Base-by-base conservation (phyloP, 2,797 vertebrate species). In the Astyanax mexicanus region DNA sequence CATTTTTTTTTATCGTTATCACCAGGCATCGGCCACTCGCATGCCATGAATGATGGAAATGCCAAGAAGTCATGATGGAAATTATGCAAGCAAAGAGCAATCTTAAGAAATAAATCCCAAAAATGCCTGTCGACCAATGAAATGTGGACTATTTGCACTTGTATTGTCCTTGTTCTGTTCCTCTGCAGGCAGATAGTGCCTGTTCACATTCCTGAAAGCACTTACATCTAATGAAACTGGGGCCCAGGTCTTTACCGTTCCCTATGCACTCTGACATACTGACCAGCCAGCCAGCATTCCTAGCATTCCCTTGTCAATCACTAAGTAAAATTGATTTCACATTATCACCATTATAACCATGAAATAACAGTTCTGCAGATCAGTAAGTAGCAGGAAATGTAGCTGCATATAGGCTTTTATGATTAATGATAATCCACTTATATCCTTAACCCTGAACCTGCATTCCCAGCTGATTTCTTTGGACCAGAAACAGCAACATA, bases 171-270 rank as follows among this genome's bases (percentile, higher is more conserved):
- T 51, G 6, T 77, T 79, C 19, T 66, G 27, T 45, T 19, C 57
- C 70, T 51, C 61, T 54, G 9, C 13, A 58, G 11, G 35, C 25
- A 55, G 60, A 10, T 21, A 58, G 65, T 38, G 84, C 69, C 84
- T 73, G 80, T 88, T 85, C 86, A 86, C 86, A 92, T 91, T 93
- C 89, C 90, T 80, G 80, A 77, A 89, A 81, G 17, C 32, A 84
- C 84, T 91, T 89, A 87, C 88, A 89, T 91, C 85, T 92, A 92
- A 92, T 92, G 88, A 92, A 92, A 91, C 79, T 86, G 88, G 88
- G 92, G 88, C 89, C 88, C 86, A 74, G 72, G 77, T 87, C 84
- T 82, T 72, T 54, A 82, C 75, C 35, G 42, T 77, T 86, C 77
- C 79, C 78, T 68, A 75, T 38, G 84, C 76, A 85, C 87, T 86